Evolutionary conservation across 2,888 invertebrate species (phyloP), one percentile per base, ranked within the genome.

Genomic region (Nasonia oneida): DNA sequence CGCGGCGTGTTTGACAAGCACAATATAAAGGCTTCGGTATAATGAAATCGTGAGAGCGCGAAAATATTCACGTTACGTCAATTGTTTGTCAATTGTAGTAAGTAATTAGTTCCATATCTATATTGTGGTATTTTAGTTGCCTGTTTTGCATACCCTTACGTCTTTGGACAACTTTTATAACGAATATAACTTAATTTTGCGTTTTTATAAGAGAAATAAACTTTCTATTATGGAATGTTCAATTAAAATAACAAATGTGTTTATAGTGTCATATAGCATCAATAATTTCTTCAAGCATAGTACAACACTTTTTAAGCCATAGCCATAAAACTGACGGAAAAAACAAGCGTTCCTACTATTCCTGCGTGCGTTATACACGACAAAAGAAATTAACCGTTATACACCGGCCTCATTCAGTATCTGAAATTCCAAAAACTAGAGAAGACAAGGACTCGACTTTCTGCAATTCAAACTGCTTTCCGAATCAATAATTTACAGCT

Each of bases 351-450:
- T 15, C 15, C 15, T 61, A 29, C 3, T 57, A 78, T 61, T 8
- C 42, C 42, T 29, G 33, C 67, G 47, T 50, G 33, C 18, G 33
- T 29, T 6, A 29, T 29, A 47, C 42, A 29, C 3, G 67, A 64
- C 64, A 79, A 67, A 79, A 64, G 67, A 79, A 67, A 47, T 12
- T 18, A 29, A 64, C 67, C 42, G 47, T 70, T 70, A 37, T 37
- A 79, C 53, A 80, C n/a, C 15, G 79, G 71, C 53, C 79, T 80
- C 53, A 80, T 80, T 53, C 12, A 5, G 8, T 15, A 37, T 47
- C 37, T 8, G 15, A 47, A 67, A 67, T 78, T 47, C 47, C 14
- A 18, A 6, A 78, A 67, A 67, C 42, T 47, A 29, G 67, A 67
- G 42, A 61, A 77, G 61, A 8, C 29, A 47, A 64, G 29, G 12